Conservation (phyloP, 2,888 invertebrate genomes). For the Papilio gigon region DNA sequence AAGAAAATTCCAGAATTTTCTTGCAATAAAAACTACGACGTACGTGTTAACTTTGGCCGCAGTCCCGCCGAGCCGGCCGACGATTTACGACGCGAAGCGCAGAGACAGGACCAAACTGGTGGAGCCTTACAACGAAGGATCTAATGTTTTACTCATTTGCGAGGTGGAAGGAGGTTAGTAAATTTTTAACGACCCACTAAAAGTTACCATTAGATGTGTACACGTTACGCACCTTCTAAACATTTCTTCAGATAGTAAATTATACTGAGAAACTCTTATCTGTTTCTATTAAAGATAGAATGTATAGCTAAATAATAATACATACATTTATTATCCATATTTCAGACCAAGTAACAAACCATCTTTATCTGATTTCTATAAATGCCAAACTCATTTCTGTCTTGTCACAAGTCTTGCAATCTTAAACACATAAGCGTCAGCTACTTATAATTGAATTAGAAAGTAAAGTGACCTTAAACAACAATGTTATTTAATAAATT, state of each 20-base stretch:
- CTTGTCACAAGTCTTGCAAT: neutral
- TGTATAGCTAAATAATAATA: neutral
- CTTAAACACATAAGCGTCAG: neutral
- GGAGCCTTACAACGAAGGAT: slow-evolving; percentile 93
- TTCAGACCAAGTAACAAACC: too few species aligned
- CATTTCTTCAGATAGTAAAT: neutral
- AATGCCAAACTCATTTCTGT: neutral
- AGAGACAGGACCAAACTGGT: slow-evolving; percentile 88
- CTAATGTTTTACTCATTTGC: slow-evolving; percentile 90
- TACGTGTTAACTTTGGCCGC: slow-evolving; percentile 46
- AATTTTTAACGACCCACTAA: slow-evolving; percentile 24
- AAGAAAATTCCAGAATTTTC: slow-evolving; percentile 29
- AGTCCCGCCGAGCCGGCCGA: slow-evolving; percentile 92
- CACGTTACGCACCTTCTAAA: slow-evolving; percentile 3
- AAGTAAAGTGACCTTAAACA: neutral
- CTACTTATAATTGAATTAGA: neutral
- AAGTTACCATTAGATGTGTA: slow-evolving; percentile 27
- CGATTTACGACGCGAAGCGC: slow-evolving; percentile 90
- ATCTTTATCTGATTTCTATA: neutral
- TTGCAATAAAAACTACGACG: slow-evolving; percentile 27
- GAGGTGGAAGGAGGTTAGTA: slow-evolving; percentile 90
- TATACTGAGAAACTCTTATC: neutral
- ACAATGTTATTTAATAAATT: neutral
- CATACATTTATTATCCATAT: neutral
- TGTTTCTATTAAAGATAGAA: neutral